phyloP scores from a whole-genome alignment of 2,113 vertebrate species.

The Sturnira hondurensis region DNA sequence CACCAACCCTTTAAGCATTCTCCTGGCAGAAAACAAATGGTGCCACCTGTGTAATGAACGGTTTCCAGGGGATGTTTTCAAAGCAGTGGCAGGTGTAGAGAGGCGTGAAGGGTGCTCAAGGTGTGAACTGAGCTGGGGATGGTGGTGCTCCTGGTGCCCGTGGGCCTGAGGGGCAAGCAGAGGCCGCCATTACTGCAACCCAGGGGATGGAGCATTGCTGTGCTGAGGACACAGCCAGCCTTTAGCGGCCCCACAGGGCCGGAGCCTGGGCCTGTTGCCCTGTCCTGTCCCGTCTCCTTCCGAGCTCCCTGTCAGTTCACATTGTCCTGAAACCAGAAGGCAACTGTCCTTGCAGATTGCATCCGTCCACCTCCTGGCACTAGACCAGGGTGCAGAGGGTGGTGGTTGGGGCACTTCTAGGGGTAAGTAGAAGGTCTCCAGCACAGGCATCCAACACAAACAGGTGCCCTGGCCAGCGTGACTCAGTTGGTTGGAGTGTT shows the following conservation, averaged over 20 bases:
- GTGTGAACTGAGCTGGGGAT: neutral
- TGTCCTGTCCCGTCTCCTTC: neutral
- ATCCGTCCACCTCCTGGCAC: neutral
- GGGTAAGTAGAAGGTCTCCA: too few relatives aligned
- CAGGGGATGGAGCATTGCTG: neutral
- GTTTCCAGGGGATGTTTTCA: neutral
- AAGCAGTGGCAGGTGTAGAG: neutral
- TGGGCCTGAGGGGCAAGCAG: neutral
- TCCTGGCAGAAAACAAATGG: neutral
- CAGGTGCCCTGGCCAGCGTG: neutral
- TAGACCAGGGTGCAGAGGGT: neutral
- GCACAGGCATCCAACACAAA: neutral
- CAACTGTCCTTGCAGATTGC: neutral
- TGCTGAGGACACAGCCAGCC: neutral
- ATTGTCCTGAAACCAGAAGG: neutral
- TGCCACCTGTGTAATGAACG: too few relatives aligned
- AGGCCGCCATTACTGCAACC: neutral
- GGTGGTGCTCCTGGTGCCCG: neutral
- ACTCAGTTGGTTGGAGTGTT: too few relatives aligned
- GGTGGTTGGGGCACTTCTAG: neutral
- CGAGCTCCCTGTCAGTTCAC: neutral
- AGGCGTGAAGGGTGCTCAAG: neutral
- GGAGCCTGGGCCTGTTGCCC: too few relatives aligned
- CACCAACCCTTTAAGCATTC: neutral
- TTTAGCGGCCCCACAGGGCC: neutral